These are phyloP conservation scores for Philereme transversata DNA, from an alignment of 2,888 invertebrate species.

Conservation along the genomic window DNA sequence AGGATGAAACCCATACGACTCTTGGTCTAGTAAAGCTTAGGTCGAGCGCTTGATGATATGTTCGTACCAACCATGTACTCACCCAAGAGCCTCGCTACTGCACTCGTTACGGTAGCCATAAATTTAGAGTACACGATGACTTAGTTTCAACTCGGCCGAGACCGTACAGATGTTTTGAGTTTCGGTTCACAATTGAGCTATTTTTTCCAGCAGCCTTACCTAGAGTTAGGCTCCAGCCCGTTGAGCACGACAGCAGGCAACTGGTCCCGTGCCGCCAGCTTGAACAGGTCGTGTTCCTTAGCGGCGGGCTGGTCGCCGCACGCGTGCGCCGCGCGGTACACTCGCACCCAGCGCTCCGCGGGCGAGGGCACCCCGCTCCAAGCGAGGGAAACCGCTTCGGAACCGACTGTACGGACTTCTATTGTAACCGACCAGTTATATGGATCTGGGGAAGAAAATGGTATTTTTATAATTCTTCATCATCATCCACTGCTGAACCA, in stretches of 20 bases:
- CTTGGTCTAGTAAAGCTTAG: no score
- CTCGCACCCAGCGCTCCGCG: conserved; percentile 94
- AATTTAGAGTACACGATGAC: no score
- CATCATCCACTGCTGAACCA: no score
- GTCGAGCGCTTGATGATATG: no score
- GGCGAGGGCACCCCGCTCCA: conserved; percentile 95
- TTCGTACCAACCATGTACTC: no score
- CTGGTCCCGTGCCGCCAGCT: conserved; percentile 68
- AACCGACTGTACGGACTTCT: conserved; percentile 89
- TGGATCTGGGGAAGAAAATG: conserved; percentile 82
- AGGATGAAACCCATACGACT: no score
- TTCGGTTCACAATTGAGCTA: no score
- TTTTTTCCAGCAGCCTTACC: conserved; percentile 44
- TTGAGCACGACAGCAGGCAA: conserved; percentile 63
- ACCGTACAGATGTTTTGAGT: no score
- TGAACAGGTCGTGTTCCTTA: conserved; percentile 69
- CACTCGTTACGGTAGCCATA: no score
- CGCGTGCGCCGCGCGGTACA: conserved; percentile 90
- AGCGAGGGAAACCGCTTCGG: conserved; percentile 89
- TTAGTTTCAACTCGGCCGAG: no score
- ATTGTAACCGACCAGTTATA: conserved; percentile 93
- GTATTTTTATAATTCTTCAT: no score
- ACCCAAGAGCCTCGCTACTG: no score
- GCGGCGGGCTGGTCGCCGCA: conserved; percentile 71
- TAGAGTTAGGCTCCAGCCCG: conserved; percentile 85